Conservation (phyloP, 2,888 invertebrate species). For the Drosophila gaucha region DNA sequence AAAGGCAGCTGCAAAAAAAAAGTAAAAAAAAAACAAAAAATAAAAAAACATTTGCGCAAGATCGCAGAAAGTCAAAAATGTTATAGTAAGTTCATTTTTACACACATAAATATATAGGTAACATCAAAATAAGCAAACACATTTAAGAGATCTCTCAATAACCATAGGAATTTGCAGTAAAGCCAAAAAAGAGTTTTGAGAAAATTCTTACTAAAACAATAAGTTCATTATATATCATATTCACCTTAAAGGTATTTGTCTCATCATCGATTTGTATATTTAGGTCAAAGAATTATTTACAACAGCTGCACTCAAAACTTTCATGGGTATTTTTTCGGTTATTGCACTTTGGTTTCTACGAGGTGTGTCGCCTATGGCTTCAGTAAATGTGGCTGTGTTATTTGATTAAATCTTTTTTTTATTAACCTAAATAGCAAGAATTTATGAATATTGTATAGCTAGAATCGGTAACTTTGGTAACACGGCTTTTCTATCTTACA, state of each 20-base stretch:
- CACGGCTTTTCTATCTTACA: neutral
- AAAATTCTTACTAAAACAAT: too few species aligned
- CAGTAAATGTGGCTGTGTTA: neutral
- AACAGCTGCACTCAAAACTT: neutral
- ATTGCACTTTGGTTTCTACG: too few species aligned
- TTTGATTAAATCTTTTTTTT: neutral
- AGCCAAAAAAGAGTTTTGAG: too few species aligned
- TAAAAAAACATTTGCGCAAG: neutral
- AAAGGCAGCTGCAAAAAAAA: neutral
- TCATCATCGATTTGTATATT: neutral
- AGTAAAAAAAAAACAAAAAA: neutral
- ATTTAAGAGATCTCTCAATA: too few species aligned
- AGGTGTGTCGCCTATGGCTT: slow-evolving; percentile 1
- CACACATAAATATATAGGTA: too few species aligned
- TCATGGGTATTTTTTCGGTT: neutral
- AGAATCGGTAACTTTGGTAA: too few species aligned
- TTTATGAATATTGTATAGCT: neutral
- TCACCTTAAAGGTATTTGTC: neutral
- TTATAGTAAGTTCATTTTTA: slow-evolving; percentile 26
- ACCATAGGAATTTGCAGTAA: too few species aligned
- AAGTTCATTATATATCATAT: too few species aligned
- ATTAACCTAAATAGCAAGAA: too few species aligned
- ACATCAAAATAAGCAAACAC: too few species aligned
- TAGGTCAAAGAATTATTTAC: neutral
- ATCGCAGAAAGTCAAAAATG: slow-evolving; percentile 21